These are phyloP conservation scores for Ophonus ardosiacus DNA, from an alignment of 2,888 invertebrate genomes.

Conservation along the genomic window DNA sequence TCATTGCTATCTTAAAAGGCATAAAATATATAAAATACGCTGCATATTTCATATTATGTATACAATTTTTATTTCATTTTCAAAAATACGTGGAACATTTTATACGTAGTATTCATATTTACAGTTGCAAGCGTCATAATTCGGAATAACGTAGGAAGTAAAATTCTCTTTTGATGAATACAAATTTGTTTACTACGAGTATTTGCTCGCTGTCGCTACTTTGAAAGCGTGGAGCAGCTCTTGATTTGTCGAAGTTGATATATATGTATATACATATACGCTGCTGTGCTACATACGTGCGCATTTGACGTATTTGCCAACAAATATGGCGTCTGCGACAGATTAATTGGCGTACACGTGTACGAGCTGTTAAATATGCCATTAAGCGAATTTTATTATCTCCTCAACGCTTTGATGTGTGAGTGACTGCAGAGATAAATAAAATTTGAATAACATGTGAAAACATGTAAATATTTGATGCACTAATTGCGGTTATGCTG, in stretches of 20 bases:
- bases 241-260: constrained; percentile 13
- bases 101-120: neutral
- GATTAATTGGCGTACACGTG: constrained; percentile 17
- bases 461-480: constrained; percentile 9
- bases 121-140: neutral
- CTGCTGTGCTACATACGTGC: neutral
- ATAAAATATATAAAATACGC: too few relatives aligned
- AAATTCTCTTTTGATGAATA: constrained; percentile 13
- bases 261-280: neutral
- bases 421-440: constrained; percentile 12
- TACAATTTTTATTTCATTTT: neutral
- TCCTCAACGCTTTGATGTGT: neutral
- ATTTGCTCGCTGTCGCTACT: neutral
- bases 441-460: neutral
- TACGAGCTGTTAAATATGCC: constrained; percentile 4
- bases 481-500: too few relatives aligned
- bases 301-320: constrained; percentile 20
- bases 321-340: constrained; percentile 4
- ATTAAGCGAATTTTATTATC: constrained; percentile 13
- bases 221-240: neutral
- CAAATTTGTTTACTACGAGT: constrained; percentile 46
- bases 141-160: neutral
- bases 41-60: neutral
- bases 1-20: too few relatives aligned
- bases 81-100: neutral